Base-by-base conservation (phyloP, 2,113 vertebrate species). In the Chlorocebus sabaeus region DNA sequence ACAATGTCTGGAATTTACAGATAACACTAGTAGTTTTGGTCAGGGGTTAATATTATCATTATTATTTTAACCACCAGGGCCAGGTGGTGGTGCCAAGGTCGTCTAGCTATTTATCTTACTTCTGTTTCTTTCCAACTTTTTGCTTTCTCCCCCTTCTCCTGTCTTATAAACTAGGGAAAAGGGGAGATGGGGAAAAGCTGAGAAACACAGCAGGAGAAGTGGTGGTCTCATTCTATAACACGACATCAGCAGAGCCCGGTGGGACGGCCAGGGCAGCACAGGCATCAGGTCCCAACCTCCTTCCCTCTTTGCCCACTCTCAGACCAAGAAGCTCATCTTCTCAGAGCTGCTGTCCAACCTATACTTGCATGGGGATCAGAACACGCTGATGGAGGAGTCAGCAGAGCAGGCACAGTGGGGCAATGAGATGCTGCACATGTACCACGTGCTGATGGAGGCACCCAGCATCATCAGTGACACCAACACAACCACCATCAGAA, bases 281-380 rank as follows among this genome's bases (percentile, higher is more conserved):
- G 35, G 52, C 4, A 16, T 38, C 79, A 7, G 72, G 30, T 90
- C 20, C 38, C 72, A 83, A 18, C 9, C 76, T 52, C 7, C 1
- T 80, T 18, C 22, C 50, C 27, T 90, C 38, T 83, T 57, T 3
- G 14, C 75, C 23, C 0, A 17, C 94, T 32, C 16, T 1, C 98
- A 99, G 99, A 99, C 99, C 3, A 99, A 99, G 98, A 99, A 99
- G 89, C 99, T 99, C 96, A 99, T 99, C 96, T 99, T 99, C 27
- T 99, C 99, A 0, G 99, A 99, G 95, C 96, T 99, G 97, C 98
- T 99, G 98, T 99, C 99, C 22, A 99, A 99, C 98, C 98, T 99
- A 90, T 99, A 99, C 97, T 99, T 99, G 0, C 99, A 99, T 0
- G 99, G 99, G 0, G 99, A 99, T 98, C 99, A 99, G 95, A 99